Percentiles rank a stretch among this genome's conserved stretches.
Conservation (phyloP, 2,797 vertebrate genomes). For the Hydrophis major region DNA sequence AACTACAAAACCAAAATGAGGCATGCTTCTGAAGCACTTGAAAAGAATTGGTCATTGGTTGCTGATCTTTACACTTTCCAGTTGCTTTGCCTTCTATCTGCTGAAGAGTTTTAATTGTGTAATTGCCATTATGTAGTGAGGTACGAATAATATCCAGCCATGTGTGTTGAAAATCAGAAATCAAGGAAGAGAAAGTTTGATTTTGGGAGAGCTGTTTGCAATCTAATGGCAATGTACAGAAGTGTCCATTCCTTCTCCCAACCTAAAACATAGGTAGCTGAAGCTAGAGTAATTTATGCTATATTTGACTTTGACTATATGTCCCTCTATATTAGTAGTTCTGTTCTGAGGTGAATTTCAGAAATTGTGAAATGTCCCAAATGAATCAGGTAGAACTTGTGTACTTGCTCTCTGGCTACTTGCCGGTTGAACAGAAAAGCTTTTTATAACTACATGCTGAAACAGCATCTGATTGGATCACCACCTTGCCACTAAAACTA, state of each 20-base stretch:
- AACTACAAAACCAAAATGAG: not conserved
- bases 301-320: not conserved
- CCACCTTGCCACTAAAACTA: not conserved
- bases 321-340: not conserved
- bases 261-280: not conserved
- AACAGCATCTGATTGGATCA: not conserved
- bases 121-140: not conserved
- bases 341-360: not conserved
- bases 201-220: not conserved
- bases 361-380: not conserved
- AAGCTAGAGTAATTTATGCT: not conserved
- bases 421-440: not conserved
- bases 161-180: not conserved
- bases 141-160: not conserved
- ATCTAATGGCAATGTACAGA: not conserved
- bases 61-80: not conserved
- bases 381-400: not conserved
- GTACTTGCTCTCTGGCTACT: not conserved
- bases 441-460: constrained; percentile 18
- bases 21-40: not conserved
- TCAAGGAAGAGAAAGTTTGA: not conserved
- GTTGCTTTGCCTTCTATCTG: not conserved
- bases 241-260: not conserved
- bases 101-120: not conserved
- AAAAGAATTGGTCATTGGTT: not conserved